Percentiles rank a stretch among this genome's conserved stretches.
Conservation (phyloP, 1,140 invertebrate genomes). For the Panagrolaimus sp. region DNA sequence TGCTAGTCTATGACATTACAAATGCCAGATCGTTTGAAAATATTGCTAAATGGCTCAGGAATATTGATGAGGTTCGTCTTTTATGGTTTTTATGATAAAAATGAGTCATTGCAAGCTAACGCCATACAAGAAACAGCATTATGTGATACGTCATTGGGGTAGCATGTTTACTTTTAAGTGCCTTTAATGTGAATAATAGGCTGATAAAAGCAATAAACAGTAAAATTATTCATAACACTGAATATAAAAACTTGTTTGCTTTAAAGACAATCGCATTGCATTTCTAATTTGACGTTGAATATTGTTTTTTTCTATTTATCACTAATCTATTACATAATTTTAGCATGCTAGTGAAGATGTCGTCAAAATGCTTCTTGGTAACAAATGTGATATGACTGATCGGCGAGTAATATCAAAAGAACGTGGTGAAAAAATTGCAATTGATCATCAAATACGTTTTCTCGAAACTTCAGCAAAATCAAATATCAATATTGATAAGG, state of each 20-base stretch:
- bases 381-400: conserved; percentile 98
- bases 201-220: too few relatives aligned
- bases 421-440: conserved; percentile 87
- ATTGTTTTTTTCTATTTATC: not conserved
- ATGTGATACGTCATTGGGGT: too few relatives aligned
- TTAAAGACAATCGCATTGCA: too few relatives aligned
- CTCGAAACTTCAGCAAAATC: conserved; percentile 98
- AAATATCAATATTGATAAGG: conserved; percentile 92
- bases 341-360: conserved; percentile 98
- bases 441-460: conserved; percentile 92
- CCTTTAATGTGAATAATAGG: too few relatives aligned
- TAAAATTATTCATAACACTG: too few relatives aligned
- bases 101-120: not conserved
- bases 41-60: conserved; percentile 67
- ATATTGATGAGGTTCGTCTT: conserved; percentile 78
- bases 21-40: conserved; percentile 65
- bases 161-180: too few relatives aligned
- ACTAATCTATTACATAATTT: too few relatives aligned
- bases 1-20: conserved; percentile 98
- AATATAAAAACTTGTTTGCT: too few relatives aligned
- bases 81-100: conserved; percentile 13
- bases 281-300: not conserved
- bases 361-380: conserved; percentile 98
- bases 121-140: too few relatives aligned
- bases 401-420: conserved; percentile 85